Evolutionary conservation across 2,888 invertebrate species (phyloP).

Genomic region (Andrena bucephala): DNA sequence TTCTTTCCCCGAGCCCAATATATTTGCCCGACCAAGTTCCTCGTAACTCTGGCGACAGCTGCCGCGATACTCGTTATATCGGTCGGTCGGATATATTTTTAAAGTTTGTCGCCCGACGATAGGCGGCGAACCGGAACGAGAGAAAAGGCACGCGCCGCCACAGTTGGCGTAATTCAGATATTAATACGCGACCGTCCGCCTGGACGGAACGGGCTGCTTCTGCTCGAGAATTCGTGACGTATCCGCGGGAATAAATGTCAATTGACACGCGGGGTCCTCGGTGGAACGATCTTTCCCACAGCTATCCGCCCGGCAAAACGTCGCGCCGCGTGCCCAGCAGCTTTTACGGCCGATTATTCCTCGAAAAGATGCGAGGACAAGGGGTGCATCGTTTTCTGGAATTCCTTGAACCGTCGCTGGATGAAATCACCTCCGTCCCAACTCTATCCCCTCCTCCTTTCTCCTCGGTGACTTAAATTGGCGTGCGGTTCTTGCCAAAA

Average conservation of each 20-base stretch:
- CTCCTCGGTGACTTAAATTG: not conserved
- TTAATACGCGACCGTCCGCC: constrained; percentile 57
- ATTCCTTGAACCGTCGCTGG: not conserved
- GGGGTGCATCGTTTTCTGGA: constrained; percentile 19
- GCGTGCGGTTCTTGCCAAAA: not conserved
- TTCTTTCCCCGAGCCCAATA: not conserved
- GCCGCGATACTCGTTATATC: constrained; percentile 9
- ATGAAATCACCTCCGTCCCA: not conserved
- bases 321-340: constrained; percentile 12
- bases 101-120: constrained; percentile 37
- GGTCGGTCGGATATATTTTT: constrained; percentile 39
- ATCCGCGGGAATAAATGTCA: constrained; percentile 72
- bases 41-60: constrained; percentile 36
- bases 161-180: constrained; percentile 62
- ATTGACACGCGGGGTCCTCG: constrained; percentile 73
- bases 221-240: constrained; percentile 69
- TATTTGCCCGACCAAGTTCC: not conserved
- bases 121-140: constrained; percentile 32
- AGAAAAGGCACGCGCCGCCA: constrained; percentile 27
- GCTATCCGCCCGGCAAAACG: constrained; percentile 29
- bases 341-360: constrained; percentile 18
- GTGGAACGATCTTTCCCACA: constrained; percentile 71
- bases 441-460: not conserved
- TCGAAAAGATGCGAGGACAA: constrained; percentile 38
- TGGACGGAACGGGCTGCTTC: constrained; percentile 29